Percentiles rank a stretch among this genome's conserved stretches.
Conservation (phyloP, 2,888 invertebrate genomes). For the Nezara viridula region DNA sequence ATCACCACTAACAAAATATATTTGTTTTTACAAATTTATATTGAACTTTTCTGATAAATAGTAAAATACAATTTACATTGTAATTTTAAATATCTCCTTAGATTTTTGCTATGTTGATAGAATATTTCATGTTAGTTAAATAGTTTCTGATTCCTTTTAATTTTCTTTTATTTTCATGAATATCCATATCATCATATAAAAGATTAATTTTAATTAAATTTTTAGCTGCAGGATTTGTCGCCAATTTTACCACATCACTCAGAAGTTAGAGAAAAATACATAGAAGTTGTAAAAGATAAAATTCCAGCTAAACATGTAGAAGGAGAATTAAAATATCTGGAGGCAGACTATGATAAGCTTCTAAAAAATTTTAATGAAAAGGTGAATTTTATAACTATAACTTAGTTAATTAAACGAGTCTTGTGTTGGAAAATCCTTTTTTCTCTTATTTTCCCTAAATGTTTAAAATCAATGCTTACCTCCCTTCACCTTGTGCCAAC, state of each 20-base stretch:
- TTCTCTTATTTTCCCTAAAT: too few species aligned
- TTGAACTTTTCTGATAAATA: too few species aligned
- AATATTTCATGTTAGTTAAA: background rate
- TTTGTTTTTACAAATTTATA: too few species aligned
- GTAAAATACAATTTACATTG: too few species aligned
- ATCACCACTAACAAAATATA: too few species aligned
- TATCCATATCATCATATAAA: background rate
- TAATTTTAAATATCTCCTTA: too few species aligned
- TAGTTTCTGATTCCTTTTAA: background rate
- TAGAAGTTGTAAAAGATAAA: background rate
- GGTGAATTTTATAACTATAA: background rate
- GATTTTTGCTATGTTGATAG: too few species aligned
- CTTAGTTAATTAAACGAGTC: background rate
- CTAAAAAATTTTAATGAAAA: background rate
- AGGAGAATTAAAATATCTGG: background rate
- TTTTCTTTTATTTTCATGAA: background rate
- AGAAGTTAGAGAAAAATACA: background rate
- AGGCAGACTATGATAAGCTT: background rate
- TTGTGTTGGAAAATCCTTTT: too few species aligned
- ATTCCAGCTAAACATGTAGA: background rate
- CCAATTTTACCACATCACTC: background rate
- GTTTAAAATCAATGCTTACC: too few species aligned
- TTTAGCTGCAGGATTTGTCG: background rate
- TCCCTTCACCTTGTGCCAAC: too few species aligned
- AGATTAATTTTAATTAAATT: background rate